Evolutionary conservation across 2,113 vertebrate species (phyloP).

Genomic region (Macquaria ambigua): DNA sequence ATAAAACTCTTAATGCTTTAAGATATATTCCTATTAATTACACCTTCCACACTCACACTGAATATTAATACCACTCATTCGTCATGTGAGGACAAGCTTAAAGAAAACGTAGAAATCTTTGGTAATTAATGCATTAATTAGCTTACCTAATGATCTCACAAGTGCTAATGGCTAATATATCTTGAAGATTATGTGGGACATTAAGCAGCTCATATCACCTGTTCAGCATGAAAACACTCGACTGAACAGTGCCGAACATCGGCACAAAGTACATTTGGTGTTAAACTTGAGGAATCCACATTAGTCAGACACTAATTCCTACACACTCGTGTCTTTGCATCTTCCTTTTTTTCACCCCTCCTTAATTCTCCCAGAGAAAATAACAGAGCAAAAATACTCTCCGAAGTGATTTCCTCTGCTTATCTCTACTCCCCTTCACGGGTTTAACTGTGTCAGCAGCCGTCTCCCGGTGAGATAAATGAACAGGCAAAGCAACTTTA

Average conservation of each 20-base stretch:
- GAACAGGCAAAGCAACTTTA: neutral
- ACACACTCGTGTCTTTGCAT: neutral
- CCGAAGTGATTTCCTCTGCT: constrained; percentile 8
- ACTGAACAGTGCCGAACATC: neutral
- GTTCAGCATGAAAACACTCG: neutral
- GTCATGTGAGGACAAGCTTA: constrained; percentile 50
- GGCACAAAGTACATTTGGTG: neutral
- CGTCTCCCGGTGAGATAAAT: neutral
- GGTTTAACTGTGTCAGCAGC: constrained; percentile 36
- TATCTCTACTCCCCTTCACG: constrained; percentile 11
- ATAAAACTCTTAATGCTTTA: neutral
- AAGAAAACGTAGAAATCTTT: constrained; percentile 30
- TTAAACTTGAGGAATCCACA: neutral
- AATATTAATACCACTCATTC: constrained; percentile 25
- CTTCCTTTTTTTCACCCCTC: neutral
- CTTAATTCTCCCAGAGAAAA: constrained; percentile 18
- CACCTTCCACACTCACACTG: constrained; percentile 1
- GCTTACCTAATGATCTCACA: constrained; percentile 49
- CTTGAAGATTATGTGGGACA: constrained; percentile 39
- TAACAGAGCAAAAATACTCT: constrained; percentile 16
- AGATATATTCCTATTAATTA: constrained; percentile 10
- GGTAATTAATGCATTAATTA: constrained; percentile 63
- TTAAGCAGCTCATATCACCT: constrained; percentile 46
- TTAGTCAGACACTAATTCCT: neutral
- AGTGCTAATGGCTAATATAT: constrained; percentile 37